Conservation (phyloP, 2,113 vertebrate species). For the Tichodroma muraria region DNA sequence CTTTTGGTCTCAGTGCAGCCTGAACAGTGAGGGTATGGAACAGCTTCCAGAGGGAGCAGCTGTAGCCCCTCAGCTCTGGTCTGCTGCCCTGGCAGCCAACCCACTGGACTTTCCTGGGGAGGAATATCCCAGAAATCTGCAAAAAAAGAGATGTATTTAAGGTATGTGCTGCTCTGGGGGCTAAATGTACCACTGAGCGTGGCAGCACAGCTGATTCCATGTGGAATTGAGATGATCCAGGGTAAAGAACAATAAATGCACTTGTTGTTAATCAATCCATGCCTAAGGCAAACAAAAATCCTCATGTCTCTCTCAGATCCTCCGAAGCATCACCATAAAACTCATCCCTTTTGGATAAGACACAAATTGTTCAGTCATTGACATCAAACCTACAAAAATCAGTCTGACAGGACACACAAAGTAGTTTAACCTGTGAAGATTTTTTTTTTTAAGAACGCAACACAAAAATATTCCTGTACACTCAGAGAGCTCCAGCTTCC, state of each 20-base stretch:
- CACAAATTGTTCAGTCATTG: not conserved
- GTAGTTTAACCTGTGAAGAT: not conserved
- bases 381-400: not conserved
- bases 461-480: not conserved
- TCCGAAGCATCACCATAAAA: not conserved
- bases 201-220: not conserved
- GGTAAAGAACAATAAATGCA: not conserved
- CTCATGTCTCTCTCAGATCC: not conserved
- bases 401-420: not conserved
- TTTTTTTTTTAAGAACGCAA: not conserved
- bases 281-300: not conserved
- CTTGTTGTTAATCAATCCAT: not conserved
- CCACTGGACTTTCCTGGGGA: slow-evolving; percentile 80
- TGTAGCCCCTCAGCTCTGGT: slow-evolving; percentile 83
- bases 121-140: slow-evolving; percentile 89
- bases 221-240: not conserved
- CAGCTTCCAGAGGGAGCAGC: slow-evolving; percentile 90
- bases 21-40: slow-evolving; percentile 87
- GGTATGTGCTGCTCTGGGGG: not conserved
- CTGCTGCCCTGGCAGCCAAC: slow-evolving; percentile 90
- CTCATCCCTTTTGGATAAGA: not conserved
- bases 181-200: not conserved
- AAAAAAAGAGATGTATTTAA: not conserved
- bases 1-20: slow-evolving; percentile 71
- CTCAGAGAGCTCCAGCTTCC: not conserved